These are phyloP conservation scores for Mya arenaria DNA, from an alignment of 1,140 invertebrate species.

Conservation along the genomic window DNA sequence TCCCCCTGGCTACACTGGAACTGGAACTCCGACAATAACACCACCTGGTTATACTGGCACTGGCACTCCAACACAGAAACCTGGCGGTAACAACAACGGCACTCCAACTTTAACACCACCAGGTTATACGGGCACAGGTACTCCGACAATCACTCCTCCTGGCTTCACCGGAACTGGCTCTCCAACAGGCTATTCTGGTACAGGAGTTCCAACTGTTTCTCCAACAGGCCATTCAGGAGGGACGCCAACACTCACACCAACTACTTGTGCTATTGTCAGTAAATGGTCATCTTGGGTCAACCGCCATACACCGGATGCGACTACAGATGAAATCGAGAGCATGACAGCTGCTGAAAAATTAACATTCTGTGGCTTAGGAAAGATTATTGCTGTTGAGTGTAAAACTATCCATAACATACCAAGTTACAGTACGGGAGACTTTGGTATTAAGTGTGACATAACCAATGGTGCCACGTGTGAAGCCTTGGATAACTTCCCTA, in stretches of 20 bases:
- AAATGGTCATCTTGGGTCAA: conserved; percentile 62
- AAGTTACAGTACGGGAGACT: conserved; percentile 52
- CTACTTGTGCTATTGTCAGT: neutral
- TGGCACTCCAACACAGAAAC: neutral
- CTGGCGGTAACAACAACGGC: too few species aligned
- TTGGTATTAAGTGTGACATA: conserved; percentile 44
- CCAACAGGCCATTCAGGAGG: neutral
- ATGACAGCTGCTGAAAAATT: conserved; percentile 50
- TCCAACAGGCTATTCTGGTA: neutral
- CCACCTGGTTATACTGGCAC: neutral
- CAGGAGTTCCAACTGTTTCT: neutral
- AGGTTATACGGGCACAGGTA: neutral
- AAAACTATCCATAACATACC: conserved; percentile 52
- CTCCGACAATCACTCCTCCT: neutral
- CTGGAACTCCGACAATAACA: conserved; percentile 13
- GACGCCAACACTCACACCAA: neutral
- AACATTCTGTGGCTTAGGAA: conserved; percentile 54
- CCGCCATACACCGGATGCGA: conserved; percentile 44
- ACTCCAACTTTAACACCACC: neutral
- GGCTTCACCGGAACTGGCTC: neutral
- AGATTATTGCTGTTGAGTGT: conserved; percentile 55
- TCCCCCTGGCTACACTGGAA: conserved; percentile 25
- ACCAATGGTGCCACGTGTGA: conserved; percentile 39
- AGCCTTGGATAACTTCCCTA: conserved; percentile 48
- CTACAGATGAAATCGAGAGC: conserved; percentile 54